phyloP scores from a whole-genome alignment of 2,797 vertebrate species.

The Anabas testudineus region DNA sequence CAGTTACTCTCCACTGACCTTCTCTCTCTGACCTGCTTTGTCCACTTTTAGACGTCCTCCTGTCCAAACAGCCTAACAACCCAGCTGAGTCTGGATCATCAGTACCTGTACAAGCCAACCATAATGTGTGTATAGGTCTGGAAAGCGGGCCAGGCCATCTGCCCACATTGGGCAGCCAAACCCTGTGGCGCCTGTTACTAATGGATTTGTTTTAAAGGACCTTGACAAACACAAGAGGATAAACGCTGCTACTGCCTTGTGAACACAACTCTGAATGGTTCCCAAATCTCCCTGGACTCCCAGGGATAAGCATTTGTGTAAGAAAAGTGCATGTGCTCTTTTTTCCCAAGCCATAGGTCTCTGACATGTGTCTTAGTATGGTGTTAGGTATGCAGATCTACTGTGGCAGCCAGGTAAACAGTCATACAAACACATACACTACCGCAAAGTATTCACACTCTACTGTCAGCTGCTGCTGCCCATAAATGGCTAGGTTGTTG shows the following conservation, averaged over 20 bases:
- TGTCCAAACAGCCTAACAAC: slow-evolving; percentile 50
- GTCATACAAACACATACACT: slow-evolving; percentile 47
- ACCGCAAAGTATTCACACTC: slow-evolving; percentile 47
- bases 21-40: slow-evolving; percentile 23
- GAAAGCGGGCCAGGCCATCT: slow-evolving; percentile 56
- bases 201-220: slow-evolving; percentile 78
- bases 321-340: slow-evolving; percentile 33
- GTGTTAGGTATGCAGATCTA: slow-evolving; percentile 40
- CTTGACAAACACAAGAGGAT: slow-evolving; percentile 73
- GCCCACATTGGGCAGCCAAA: slow-evolving; percentile 60
- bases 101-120: slow-evolving; percentile 52
- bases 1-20: slow-evolving; percentile 36
- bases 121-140: slow-evolving; percentile 47
- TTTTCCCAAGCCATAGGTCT: slow-evolving; percentile 63
- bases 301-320: slow-evolving; percentile 26
- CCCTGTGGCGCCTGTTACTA: slow-evolving; percentile 60
- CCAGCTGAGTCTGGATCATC: slow-evolving; percentile 62
- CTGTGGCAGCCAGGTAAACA: slow-evolving; percentile 57
- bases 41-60: slow-evolving; percentile 31
- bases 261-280: slow-evolving; percentile 70
- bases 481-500: slow-evolving; percentile 44
- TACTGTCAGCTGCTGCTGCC: slow-evolving; percentile 65
- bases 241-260: slow-evolving; percentile 63
- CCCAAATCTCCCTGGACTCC: slow-evolving; percentile 74
- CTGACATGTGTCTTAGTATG: slow-evolving; percentile 37